Base-by-base conservation (phyloP, 2,113 vertebrate genomes). In the Mesembrinibis cayennensis region DNA sequence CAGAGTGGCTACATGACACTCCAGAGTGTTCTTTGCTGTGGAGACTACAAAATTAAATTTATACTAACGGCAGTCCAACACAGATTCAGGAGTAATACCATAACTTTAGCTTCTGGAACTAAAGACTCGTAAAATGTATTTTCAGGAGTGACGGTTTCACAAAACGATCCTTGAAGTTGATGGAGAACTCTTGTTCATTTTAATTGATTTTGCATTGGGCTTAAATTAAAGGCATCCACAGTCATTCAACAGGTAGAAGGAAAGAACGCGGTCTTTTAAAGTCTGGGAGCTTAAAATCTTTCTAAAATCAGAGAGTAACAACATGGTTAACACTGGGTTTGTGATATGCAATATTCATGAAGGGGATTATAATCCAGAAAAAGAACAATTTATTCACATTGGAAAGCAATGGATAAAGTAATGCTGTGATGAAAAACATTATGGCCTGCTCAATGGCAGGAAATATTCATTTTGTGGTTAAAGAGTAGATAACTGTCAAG, bases 391-490 rank as follows among this genome's bases (percentile, higher is more conserved):
- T 73, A 56, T 45, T 94, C 62, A 62, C 34, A 42, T 16, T 55
- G 26, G 36, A 78, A 72, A 79, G 67, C 50, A 83, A 76, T 82
- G n/a, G 76, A 71, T 84, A 78, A 72, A 87, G 76, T 76, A 83
- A 82, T 53, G 34, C 32, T 44, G 38, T 65, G 70, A 79, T 65
- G 47, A 85, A 91, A 95, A 83, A 59, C 32, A 73, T 72, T 77
- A 70, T 36, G 52, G 44, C 53, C 45, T 49, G 32, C 53, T 93
- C 63, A 93, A 59, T 44, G 44, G 76, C 47, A 96, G 82, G 40
- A 94, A 92, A 89, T 73, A 87, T 6, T 79, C 11, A 49, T 93
- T 94, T 94, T 66, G 67, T 81, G 47, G 45, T 78, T 92, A 86
- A 93, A 90, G 62, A 62, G 63, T 15, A 83, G 56, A 36, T 62